Evolutionary conservation across 2,888 invertebrate genomes (phyloP), one percentile per base, ranked within the genome.

Genomic region (Zhengitettix transpicula): DNA sequence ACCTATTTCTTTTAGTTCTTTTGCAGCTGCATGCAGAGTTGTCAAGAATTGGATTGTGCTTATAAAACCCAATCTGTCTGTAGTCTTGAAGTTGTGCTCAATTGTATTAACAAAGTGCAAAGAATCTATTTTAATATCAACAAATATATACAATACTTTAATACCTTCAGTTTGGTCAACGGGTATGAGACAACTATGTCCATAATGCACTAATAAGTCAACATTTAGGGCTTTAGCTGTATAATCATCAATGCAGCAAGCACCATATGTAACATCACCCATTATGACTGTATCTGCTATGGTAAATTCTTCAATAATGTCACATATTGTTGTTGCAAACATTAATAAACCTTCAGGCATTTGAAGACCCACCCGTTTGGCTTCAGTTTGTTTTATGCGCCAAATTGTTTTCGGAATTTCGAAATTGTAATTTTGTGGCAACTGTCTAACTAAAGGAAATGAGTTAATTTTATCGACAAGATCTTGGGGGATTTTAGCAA

Each of bases 221-320:
- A 90, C 91, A 12, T 87, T 89, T 42, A 99, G 77, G 0, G 94
- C 90, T 67, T 83, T 81, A 0, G 98, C 97, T 0, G 95, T 94
- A 70, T 85, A 89, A 76, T 99, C 99, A 71, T 99, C 99, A 12
- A 99, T 86, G 72, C 99, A 99, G 72, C 99, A 99, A 0, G 99
- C 99, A 47, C 99, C 99, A 70, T 99, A 99, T 0, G 99, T 98
- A 15, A 99, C 97, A 75, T 99, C 99, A 10, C 95, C 98, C 93
- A 99, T 93, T 63, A 99, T 95, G 56, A 98, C 82, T 0, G 89
- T 87, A 67, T 97, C 95, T 2, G 91, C 92, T 44, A 81, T 82
- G 1, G 93, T 91, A 70, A 94, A 93, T 59, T 81, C 79, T 72
- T 92, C 87, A 66, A 97, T 85, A 64, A 99, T 94, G 71, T 98